Percentiles rank a stretch among this genome's conserved stretches.
phyloP scores from a whole-genome alignment of 2,113 vertebrate species.

The Rhabdomys dilectus region DNA sequence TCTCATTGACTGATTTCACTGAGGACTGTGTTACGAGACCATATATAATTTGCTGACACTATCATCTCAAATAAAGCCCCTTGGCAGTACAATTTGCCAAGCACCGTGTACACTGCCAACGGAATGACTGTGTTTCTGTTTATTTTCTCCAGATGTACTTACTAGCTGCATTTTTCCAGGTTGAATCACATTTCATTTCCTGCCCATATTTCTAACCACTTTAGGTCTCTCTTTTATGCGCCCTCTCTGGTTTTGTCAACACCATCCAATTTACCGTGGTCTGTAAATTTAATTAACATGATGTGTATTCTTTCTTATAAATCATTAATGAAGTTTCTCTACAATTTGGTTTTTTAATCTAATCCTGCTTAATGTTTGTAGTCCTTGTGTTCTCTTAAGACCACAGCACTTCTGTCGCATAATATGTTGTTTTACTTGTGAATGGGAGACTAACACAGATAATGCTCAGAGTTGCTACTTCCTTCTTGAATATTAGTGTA shows the following conservation, averaged over 20 bases:
- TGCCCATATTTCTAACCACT: conserved; percentile 83
- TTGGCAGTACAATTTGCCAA: conserved; percentile 76
- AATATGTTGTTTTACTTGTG: conserved; percentile 51
- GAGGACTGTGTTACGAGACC: conserved; percentile 72
- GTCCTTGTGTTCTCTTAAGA: conserved; percentile 69
- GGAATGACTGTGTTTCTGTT: conserved; percentile 81
- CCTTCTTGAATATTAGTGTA: conserved; percentile 47
- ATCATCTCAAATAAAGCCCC: conserved; percentile 79
- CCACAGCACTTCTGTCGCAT: conserved; percentile 37
- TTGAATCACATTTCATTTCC: conserved; percentile 84
- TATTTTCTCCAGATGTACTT: conserved; percentile 79
- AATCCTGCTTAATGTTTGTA: conserved; percentile 64
- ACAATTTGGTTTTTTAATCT: conserved; percentile 70
- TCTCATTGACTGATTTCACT: conserved; percentile 73
- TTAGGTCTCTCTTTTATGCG: conserved; percentile 84
- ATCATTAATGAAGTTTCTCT: conserved; percentile 83
- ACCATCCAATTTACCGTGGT: conserved; percentile 82
- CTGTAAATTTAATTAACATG: conserved; percentile 87
- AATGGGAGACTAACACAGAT: conserved; percentile 40
- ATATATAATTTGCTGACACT: conserved; percentile 79
- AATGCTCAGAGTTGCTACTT: conserved; percentile 30
- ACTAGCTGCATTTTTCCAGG: conserved; percentile 81
- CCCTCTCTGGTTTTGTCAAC: conserved; percentile 84
- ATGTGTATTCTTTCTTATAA: conserved; percentile 80
- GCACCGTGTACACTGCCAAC: conserved; percentile 75